Conservation (phyloP, 2,113 vertebrate species). For the Nicator chloris region DNA sequence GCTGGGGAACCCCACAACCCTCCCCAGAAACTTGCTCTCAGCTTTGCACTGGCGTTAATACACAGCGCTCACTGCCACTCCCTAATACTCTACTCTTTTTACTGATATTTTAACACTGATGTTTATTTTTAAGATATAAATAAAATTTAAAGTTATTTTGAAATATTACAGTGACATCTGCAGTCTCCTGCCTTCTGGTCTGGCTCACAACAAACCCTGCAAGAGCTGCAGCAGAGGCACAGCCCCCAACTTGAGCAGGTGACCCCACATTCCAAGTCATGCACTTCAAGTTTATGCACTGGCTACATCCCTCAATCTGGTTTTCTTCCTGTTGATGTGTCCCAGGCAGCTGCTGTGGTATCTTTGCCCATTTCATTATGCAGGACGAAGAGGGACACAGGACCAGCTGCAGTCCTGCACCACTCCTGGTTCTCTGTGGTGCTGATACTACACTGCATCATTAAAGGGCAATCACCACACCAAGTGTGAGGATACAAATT, state of each 20-base stretch:
- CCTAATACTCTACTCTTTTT: neutral
- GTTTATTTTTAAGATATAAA: constrained; percentile 54
- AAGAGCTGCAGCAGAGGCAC: neutral
- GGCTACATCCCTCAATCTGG: neutral
- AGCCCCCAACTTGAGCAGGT: accelerated
- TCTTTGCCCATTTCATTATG: neutral
- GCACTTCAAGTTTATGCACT: neutral
- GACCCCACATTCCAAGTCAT: neutral
- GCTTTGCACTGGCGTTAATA: neutral
- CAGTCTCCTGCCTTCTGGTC: neutral
- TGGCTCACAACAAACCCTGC: neutral
- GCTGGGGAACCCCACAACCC: neutral
- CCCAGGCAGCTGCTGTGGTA: neutral
- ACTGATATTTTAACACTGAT: constrained; percentile 22
- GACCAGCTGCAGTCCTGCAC: accelerated
- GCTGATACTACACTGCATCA: neutral
- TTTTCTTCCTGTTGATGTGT: neutral
- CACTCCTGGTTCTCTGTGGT: neutral
- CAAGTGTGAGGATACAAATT: neutral
- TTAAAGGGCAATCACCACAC: neutral
- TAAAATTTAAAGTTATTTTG: constrained; percentile 43
- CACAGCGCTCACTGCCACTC: neutral
- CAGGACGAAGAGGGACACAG: accelerated
- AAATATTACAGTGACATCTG: neutral
- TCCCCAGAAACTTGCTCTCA: neutral